phyloP scores from a whole-genome alignment of 2,888 invertebrate genomes.

The Alentia gelatinosa region DNA sequence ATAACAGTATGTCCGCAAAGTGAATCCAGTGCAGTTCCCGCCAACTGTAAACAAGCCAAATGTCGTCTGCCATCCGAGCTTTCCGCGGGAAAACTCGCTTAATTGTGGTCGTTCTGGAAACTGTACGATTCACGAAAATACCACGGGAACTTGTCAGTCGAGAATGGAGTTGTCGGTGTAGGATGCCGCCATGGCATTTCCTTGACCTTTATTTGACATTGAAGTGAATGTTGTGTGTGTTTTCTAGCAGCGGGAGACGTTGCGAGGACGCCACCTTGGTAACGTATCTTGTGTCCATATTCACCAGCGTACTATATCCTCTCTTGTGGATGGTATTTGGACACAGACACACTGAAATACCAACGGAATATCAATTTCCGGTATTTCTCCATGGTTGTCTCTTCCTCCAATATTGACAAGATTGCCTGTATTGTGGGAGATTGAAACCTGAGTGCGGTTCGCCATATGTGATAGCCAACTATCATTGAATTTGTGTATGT shows the following conservation, averaged over 20 bases:
- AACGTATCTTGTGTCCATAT: background rate
- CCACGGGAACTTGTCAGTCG: background rate
- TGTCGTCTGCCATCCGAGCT: background rate
- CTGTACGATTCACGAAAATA: background rate
- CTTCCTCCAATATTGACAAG: no score
- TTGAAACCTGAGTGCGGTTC: no score
- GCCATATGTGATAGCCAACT: no score
- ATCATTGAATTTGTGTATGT: no score
- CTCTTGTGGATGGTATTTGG: background rate
- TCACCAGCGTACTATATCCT: background rate
- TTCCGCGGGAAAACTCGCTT: background rate
- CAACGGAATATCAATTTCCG: background rate
- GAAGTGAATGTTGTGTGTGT: background rate
- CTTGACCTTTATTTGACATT: background rate
- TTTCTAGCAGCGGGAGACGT: background rate
- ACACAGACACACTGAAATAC: background rate
- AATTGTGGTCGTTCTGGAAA: background rate
- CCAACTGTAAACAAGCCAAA: background rate
- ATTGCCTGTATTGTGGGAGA: no score
- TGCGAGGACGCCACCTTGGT: background rate
- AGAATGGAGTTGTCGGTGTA: background rate
- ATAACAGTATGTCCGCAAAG: background rate
- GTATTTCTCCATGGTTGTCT: no score
- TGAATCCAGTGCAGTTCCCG: no score
- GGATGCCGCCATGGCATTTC: background rate